These are phyloP conservation scores for Lycophotia porphyrea DNA, from an alignment of 2,888 invertebrate species.

Conservation along the genomic window DNA sequence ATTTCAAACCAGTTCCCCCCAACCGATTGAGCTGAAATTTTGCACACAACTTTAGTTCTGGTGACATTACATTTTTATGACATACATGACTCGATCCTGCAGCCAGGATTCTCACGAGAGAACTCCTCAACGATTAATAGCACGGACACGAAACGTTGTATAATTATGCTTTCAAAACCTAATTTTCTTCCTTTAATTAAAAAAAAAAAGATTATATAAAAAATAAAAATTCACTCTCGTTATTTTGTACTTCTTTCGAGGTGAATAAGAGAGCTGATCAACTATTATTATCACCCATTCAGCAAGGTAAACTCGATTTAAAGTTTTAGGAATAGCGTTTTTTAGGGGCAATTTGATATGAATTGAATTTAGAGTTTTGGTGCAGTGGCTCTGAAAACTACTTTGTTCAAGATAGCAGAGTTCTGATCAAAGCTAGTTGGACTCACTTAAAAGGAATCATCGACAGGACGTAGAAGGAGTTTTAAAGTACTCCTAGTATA, in stretches of 20 bases:
- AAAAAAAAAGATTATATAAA: no score
- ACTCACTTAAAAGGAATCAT: background rate
- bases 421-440: background rate
- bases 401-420: background rate
- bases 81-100: background rate
- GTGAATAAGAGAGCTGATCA: background rate
- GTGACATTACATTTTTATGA: background rate
- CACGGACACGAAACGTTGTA: no score
- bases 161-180: no score
- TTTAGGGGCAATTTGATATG: background rate
- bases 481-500: no score
- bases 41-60: background rate
- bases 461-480: background rate
- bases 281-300: background rate
- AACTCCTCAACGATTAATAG: background rate
- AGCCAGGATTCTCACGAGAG: background rate
- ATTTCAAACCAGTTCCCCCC: background rate
- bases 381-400: background rate
- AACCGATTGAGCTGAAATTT: background rate
- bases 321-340: background rate
- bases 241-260: background rate
- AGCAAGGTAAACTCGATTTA: background rate
- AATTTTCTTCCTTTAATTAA: no score
- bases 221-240: background rate
- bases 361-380: background rate